Evolutionary conservation across 2,888 invertebrate species (phyloP).

Genomic region (Eristalis tenax): DNA sequence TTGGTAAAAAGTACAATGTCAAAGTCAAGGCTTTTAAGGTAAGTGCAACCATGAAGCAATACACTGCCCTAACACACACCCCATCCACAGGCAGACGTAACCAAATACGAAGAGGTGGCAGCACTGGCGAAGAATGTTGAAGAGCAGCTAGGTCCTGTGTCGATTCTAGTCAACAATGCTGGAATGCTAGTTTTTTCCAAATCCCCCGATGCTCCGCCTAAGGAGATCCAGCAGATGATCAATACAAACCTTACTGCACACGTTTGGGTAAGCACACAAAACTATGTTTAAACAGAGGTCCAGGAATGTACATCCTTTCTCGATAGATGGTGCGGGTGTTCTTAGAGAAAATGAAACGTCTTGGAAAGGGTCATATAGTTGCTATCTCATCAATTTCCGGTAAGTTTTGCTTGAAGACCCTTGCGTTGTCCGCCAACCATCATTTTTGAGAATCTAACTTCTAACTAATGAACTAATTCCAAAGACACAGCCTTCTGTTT

Average conservation of each 20-base stretch:
- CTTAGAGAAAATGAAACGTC: constrained; percentile 79
- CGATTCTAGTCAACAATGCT: constrained; percentile 81
- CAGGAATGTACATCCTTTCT: neutral
- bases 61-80: neutral
- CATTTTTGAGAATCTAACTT: too few relatives aligned
- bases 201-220: constrained; percentile 73
- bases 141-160: constrained; percentile 78
- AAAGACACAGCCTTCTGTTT: too few relatives aligned
- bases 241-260: constrained; percentile 80
- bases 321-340: constrained; percentile 78
- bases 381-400: constrained; percentile 78
- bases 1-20: constrained; percentile 73
- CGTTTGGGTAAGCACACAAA: constrained; percentile 77
- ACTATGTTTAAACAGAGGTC: neutral
- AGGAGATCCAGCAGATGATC: constrained; percentile 78
- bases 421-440: too few relatives aligned
- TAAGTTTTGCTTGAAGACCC: constrained; percentile 42
- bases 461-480: too few relatives aligned
- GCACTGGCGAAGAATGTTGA: constrained; percentile 74
- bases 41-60: neutral
- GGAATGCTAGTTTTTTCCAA: constrained; percentile 76
- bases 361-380: constrained; percentile 79
- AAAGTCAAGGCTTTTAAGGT: constrained; percentile 76
- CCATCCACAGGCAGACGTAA: constrained; percentile 75
- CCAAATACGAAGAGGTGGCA: constrained; percentile 73